phyloP scores from a whole-genome alignment of 1,140 invertebrate genomes.

The Drosophila nigrodunni region DNA sequence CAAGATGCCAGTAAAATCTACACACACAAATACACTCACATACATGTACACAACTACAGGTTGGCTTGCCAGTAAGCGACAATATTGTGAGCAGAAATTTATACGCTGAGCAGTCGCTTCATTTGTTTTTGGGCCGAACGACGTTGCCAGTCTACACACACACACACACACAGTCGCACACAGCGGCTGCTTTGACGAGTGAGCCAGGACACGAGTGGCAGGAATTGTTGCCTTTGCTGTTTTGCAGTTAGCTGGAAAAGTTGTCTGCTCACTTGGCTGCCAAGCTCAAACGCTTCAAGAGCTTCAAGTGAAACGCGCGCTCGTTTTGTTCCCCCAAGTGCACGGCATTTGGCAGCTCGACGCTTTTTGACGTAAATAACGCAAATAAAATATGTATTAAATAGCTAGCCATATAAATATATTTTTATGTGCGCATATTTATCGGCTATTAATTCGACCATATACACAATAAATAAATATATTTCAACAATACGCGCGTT shows the following conservation, averaged over 20 bases:
- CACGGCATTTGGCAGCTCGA: conserved; percentile 15
- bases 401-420: conserved; percentile 8
- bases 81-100: conserved; percentile 44
- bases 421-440: conserved; percentile 7
- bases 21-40: conserved; percentile 18
- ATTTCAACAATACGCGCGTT: conserved; percentile 65
- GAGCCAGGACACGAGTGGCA: conserved; percentile 37
- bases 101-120: conserved; percentile 37
- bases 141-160: conserved; percentile 7
- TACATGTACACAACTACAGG: conserved; percentile 27
- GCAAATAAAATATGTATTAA: conserved; percentile 13
- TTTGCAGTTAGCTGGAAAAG: conserved; percentile 62
- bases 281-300: conserved; percentile 76
- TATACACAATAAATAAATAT: conserved; percentile 32
- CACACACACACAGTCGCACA: not conserved
- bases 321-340: conserved; percentile 40
- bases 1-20: conserved; percentile 5
- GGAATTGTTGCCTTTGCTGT: conserved; percentile 32
- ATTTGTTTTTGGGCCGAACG: conserved; percentile 48
- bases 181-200: conserved; percentile 21
- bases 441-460: conserved; percentile 32
- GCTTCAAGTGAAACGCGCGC: conserved; percentile 75
- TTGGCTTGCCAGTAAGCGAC: conserved; percentile 40
- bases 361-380: conserved; percentile 1
- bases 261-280: conserved; percentile 61